Percentiles rank a stretch among this genome's conserved stretches.
phyloP scores from a whole-genome alignment of 2,113 vertebrate species.

The Casuarius casuarius region DNA sequence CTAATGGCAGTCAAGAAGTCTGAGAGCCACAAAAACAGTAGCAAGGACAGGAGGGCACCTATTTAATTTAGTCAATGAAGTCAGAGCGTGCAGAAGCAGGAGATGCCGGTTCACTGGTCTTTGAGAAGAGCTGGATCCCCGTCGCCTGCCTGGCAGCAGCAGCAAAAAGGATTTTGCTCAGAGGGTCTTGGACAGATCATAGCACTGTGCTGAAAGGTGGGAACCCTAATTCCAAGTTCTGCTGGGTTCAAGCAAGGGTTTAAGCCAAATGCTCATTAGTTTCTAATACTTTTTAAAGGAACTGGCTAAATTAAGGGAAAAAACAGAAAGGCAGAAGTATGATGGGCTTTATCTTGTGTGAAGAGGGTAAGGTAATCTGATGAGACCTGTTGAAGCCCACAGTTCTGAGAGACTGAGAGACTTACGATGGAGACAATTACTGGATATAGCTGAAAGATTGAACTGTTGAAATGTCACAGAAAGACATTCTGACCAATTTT shows the following conservation, averaged over 20 bases:
- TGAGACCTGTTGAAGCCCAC: not conserved
- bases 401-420: not conserved
- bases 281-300: not conserved
- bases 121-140: not conserved
- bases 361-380: not conserved
- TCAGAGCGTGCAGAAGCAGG: not conserved
- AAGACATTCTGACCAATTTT: not conserved
- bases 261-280: not conserved
- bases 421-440: not conserved
- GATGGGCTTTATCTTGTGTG: not conserved
- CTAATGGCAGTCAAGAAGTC: not conserved
- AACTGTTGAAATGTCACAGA: not conserved
- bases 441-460: not conserved
- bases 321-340: not conserved
- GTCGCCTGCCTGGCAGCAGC: not conserved
- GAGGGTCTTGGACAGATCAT: fast-evolving
- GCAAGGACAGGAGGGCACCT: not conserved
- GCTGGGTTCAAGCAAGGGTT: not conserved
- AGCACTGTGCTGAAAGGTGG: not conserved
- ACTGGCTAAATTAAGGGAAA: not conserved
- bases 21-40: not conserved
- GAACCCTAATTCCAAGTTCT: fast-evolving
- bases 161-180: not conserved
- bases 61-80: not conserved
- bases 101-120: fast-evolving